phyloP scores from a whole-genome alignment of 2,797 vertebrate species.

The Leptodactylus fallax region DNA sequence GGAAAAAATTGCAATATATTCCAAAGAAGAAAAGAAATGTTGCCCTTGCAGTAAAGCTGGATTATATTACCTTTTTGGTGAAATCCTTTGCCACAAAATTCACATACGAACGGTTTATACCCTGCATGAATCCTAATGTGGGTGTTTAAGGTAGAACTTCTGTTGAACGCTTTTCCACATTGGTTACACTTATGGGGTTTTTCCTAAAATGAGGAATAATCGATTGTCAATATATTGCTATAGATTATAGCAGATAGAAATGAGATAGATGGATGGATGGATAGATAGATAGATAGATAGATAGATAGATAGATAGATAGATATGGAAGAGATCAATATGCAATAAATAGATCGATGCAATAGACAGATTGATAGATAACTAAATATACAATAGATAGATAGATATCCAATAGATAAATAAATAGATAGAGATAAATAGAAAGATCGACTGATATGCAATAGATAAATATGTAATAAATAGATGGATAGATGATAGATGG shows the following conservation, averaged over 20 bases:
- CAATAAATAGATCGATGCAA: slow-evolving; percentile 1
- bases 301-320: slow-evolving; percentile 27
- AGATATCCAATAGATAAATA: background rate
- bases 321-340: background rate
- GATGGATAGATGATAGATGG: background rate
- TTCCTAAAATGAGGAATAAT: slow-evolving; percentile 74
- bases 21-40: too few species aligned
- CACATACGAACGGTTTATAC: slow-evolving; percentile 91
- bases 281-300: slow-evolving; percentile 18
- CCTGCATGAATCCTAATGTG: slow-evolving; percentile 90
- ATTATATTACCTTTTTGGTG: slow-evolving; percentile 88
- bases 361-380: slow-evolving; percentile 1
- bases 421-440: background rate
- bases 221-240: background rate
- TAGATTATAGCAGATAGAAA: slow-evolving; percentile 10
- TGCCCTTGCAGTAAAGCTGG: background rate
- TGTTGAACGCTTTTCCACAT: slow-evolving; percentile 91
- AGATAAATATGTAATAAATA: background rate
- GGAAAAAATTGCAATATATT: background rate
- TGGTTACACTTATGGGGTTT: slow-evolving; percentile 91
- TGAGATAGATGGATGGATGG: slow-evolving; percentile 4
- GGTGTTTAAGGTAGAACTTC: slow-evolving; percentile 90
- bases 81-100: slow-evolving; percentile 92
- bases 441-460: background rate
- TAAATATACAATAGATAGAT: background rate